Percentiles rank a stretch among this genome's conserved stretches.
These are phyloP conservation scores for Cromileptes altivelis DNA, from an alignment of 2,113 vertebrate species.

Conservation along the genomic window DNA sequence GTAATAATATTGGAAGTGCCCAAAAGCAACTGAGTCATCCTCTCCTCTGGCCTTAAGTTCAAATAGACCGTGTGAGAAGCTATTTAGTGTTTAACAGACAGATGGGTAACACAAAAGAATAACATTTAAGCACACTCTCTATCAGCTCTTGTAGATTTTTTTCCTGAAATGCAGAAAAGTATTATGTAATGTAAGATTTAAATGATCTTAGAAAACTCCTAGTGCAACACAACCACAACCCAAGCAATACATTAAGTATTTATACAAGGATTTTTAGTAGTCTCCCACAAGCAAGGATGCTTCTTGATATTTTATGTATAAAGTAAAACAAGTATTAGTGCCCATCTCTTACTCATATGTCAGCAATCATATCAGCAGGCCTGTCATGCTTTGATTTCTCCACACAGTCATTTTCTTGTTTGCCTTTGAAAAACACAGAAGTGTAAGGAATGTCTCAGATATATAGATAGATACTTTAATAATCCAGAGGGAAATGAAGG, in stretches of 20 bases:
- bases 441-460: background rate
- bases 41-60: constrained; percentile 11
- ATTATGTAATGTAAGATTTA: background rate
- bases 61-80: background rate
- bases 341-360: background rate
- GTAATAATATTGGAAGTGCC: constrained; percentile 42
- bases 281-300: background rate
- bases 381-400: background rate
- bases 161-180: background rate
- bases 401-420: background rate
- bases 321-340: background rate
- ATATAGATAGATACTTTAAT: too few species aligned
- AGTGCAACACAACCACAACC: background rate
- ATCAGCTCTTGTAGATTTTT: background rate
- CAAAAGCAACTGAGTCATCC: constrained; percentile 24
- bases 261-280: background rate
- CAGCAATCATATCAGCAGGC: background rate
- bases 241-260: background rate
- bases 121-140: background rate
- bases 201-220: background rate
- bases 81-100: background rate
- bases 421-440: too few species aligned
- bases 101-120: background rate
- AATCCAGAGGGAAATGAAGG: too few species aligned
- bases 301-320: background rate